Evolutionary conservation across 2,888 invertebrate species (phyloP).

Genomic region (Chromoteleia sp.): DNA sequence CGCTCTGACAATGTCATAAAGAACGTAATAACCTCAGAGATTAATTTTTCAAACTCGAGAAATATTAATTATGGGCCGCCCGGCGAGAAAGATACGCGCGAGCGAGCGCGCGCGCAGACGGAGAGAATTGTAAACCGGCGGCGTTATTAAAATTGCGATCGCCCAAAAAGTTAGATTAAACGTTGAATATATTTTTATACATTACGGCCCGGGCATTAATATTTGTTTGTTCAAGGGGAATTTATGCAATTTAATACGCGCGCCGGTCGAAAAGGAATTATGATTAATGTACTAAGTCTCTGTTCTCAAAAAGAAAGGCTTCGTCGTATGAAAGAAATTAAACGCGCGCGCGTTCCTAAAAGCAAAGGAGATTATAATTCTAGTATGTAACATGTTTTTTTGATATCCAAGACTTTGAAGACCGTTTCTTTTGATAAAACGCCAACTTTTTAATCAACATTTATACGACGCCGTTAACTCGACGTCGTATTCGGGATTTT

Average conservation of each 20-base stretch:
- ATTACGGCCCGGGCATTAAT: constrained; percentile 50
- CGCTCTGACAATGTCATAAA: constrained; percentile 69
- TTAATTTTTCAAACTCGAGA: constrained; percentile 71
- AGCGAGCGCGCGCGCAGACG: constrained; percentile 5
- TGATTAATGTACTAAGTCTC: constrained; percentile 61
- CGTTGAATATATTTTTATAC: constrained; percentile 57
- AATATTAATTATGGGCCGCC: constrained; percentile 70
- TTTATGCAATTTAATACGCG: constrained; percentile 58
- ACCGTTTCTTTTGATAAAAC: constrained; percentile 34
- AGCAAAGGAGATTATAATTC: constrained; percentile 56
- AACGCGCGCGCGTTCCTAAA: constrained; percentile 40
- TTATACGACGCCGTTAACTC: constrained; percentile 12
- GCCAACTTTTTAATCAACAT: constrained; percentile 46
- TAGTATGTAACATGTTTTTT: constrained; percentile 59
- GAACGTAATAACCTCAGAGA: constrained; percentile 70
- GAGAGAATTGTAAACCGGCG: constrained; percentile 49
- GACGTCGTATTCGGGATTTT: constrained; percentile 26
- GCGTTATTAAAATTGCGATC: constrained; percentile 67
- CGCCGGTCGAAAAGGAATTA: constrained; percentile 54
- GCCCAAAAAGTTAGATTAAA: constrained; percentile 63
- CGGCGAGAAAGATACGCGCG: constrained; percentile 25
- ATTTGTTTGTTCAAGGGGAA: constrained; percentile 51
- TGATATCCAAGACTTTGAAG: constrained; percentile 41
- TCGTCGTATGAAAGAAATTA: constrained; percentile 51
- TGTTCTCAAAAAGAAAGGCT: constrained; percentile 53